These are phyloP conservation scores for Clavelina lepadiformis DNA, from an alignment of 23 tunicate species.

Conservation along the genomic window DNA sequence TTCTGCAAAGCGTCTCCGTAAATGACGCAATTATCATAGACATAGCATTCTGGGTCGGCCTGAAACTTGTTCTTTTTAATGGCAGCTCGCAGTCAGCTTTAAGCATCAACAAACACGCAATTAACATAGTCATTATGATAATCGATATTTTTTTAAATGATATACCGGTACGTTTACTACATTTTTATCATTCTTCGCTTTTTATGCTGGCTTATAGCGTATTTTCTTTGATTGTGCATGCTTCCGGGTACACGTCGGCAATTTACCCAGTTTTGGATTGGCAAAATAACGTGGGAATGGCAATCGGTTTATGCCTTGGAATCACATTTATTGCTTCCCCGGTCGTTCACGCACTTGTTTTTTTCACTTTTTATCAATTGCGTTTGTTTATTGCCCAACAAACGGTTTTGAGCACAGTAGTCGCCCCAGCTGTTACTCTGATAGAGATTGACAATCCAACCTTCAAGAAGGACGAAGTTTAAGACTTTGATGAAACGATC, in stretches of 20 bases:
- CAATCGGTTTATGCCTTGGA: conserved; percentile 15
- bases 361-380: too few relatives aligned
- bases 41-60: conserved; percentile 6
- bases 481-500: too few relatives aligned
- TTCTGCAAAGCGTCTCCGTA: conserved; percentile 8
- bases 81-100: neutral
- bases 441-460: too few relatives aligned
- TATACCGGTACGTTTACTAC: conserved; percentile 26
- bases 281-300: conserved; percentile 3
- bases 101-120: conserved; percentile 29
- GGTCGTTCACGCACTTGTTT: conserved; percentile 14
- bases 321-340: conserved; percentile 5
- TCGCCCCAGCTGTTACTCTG: too few relatives aligned
- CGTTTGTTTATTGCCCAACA: too few relatives aligned
- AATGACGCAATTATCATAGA: conserved; percentile 25
- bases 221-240: conserved; percentile 25
- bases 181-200: conserved; percentile 13
- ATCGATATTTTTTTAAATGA: conserved; percentile 6
- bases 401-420: too few relatives aligned
- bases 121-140: conserved; percentile 21
- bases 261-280: conserved; percentile 46
- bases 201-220: conserved; percentile 10
- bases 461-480: too few relatives aligned
- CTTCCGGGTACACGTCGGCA: conserved; percentile 23
- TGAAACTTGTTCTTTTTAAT: neutral